Base-by-base conservation (phyloP, 1,140 invertebrate genomes). In the Halesus radiatus region DNA sequence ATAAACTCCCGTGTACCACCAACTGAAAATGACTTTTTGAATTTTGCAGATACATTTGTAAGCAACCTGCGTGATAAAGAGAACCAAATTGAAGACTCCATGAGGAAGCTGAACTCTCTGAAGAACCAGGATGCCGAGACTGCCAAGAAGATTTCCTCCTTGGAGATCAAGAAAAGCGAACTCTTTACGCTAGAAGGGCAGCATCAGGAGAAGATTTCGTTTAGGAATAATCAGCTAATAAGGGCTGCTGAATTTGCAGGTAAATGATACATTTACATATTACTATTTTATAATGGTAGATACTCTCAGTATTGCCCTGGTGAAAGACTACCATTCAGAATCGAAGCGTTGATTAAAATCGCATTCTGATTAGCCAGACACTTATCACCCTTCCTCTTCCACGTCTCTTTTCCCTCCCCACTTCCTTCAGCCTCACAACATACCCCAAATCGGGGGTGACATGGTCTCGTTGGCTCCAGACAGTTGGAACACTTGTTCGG, bases 161-260 rank as follows among this genome's bases (percentile, higher is more conserved):
- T 88, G 82, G 88, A 89, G 83, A 84, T 87, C 1, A 88, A 88
- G 79, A 88, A 86, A 72, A 89, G 87, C 76, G 87, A 89, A 83
- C 77, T 88, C 3, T 86, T 87, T 16, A 66, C 89, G 20, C 78
- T 89, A 50, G 88, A 90, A 73, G 87, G 87, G 64, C 89, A 89
- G 79, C 87, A 90, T 80, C 88, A 90, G 81, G 88, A 90, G 23
- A 88, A 87, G 81, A 87, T 89, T 50, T 85, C 86, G 52, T 86
- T 85, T 62, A 87, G 85, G 62, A 88, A 89, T 81, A 80, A 80
- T 20, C 85, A 87, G 83, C 85, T 90, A 74, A 81, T 87, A 1
- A 85, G 87, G 62, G 86, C 87, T 54, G 87, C 86, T 10, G 86
- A 86, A 81, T 84, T 88, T 64, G 89, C 88, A 86, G 86, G 89